Evolutionary conservation across 1,140 invertebrate genomes (phyloP), one percentile per base, ranked within the genome.

Genomic region (Tetramorium simillimum): DNA sequence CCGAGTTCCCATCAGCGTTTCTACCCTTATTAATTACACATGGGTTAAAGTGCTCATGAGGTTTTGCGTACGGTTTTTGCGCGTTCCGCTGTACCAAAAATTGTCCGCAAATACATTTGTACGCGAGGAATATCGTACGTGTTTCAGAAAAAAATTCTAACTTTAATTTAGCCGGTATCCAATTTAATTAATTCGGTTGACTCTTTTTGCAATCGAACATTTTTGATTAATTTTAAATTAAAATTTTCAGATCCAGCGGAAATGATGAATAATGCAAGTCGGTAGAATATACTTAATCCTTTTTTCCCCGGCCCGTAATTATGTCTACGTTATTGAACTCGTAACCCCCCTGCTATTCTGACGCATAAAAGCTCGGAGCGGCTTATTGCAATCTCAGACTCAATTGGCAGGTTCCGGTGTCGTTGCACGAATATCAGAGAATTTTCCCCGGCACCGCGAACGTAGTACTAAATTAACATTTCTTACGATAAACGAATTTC

Each of bases 401-500:
- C 80, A 82, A 82, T 82, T 82, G 80, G 80, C 80, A 73, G 67
- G 67, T 82, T 82, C 67, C 53, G 67, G 77, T 69, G 63, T 81
- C 80, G 24, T 82, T 73, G 80, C 33, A n/a, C 24, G 78, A 73
- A 82, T 82, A 82, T 82, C 67, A 82, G 53, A 73, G 37, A 73
- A 82, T 73, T 82, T 82, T 60, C 5, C 21, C 40, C 7, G 24
- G 18, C 40, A 82, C 16, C 49, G 51, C 67, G 51, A 37, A 43
- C 51, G 24, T 16, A 28, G 67, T 46, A 73, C 67, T 58, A 73
- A 73, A 82, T 82, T 82, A 82, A 82, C 53, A 82, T 82, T 82
- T 82, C 80, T 82, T 73, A 82, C 80, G 67, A 82, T 73, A 82
- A 82, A 73, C 53, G 80, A 82, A 82, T 82, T 82, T 82, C 53